Base-by-base conservation (phyloP, 2,113 vertebrate species). In the Misgurnus mizolepis region DNA sequence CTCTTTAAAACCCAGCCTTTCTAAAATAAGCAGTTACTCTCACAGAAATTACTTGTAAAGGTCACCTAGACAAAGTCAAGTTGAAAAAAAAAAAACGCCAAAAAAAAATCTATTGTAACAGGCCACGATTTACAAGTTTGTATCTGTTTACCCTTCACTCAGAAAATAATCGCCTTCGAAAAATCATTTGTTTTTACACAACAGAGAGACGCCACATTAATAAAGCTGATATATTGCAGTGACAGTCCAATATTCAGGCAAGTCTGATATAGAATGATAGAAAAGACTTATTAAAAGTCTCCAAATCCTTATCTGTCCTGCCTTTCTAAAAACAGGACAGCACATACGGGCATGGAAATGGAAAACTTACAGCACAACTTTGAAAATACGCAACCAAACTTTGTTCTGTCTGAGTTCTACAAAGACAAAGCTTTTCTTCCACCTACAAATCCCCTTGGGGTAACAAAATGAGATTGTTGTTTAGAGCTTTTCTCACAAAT, bases 1-100 rank as follows among this genome's bases (percentile, higher is more conserved):
- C 2, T 55, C 53, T 79, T 75, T 68, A 76, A 76, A 84, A 78
- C 60, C 55, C 68, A 73, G 72, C 78, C 41, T 78, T 73, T 22
- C 40, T 7, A 14, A 66, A 74, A 78, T 73, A 78, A 78, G 45
- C 15, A 2, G 55, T 67, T 75, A 47, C 27, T 34, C 50, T 62
- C 17, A 67, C 55, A 62, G 9, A 64, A 76, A 68, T 17, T 39
- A 78, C 17, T 11, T 77, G 55, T 78, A 65, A 68, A 85, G 75
- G 80, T 81, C 68, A 82, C 17, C 55, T 12, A 53, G 67, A 41
- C 47, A 70, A 69, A 76, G 27, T 72, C 58, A 69, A 64, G 61
- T 66, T 68, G 61, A 15, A 73, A 68, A 75, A 64, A 74, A 45
- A 3, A 6, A 15, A 47, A 6, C 18, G 12, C 14, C 27, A 11